A percentile compares a stretch with the other conserved stretches of the same genome.
Conservation (phyloP, 2,888 invertebrate species). For the Beris chalybata region DNA sequence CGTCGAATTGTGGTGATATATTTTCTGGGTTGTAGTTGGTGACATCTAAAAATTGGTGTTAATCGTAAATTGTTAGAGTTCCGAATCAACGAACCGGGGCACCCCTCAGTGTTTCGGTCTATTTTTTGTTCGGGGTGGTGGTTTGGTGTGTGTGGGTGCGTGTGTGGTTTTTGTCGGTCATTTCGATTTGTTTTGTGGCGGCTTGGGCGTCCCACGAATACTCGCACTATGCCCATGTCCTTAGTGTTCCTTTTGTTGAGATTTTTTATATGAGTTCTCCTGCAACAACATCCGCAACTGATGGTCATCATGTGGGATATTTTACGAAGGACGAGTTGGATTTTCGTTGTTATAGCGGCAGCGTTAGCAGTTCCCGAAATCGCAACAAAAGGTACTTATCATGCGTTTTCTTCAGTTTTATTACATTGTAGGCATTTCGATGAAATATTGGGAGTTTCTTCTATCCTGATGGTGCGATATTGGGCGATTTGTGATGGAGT, state of each 20-base stretch:
- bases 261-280: background rate
- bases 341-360: slow-evolving; percentile 44
- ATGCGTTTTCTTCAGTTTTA: background rate
- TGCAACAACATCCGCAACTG: background rate
- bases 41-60: slow-evolving; percentile 13
- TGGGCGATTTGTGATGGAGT: too few relatives aligned
- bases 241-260: background rate
- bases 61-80: slow-evolving; percentile 19
- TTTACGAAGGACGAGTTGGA: slow-evolving; percentile 43
- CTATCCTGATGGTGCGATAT: too few relatives aligned
- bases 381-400: slow-evolving; percentile 51
- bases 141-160: too few relatives aligned
- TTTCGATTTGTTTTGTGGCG: too few relatives aligned
- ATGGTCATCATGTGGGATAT: slow-evolving; percentile 40
- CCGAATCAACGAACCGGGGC: background rate
- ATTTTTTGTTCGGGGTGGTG: too few relatives aligned
- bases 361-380: slow-evolving; percentile 51
- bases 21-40: slow-evolving; percentile 15
- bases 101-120: too few relatives aligned
- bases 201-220: too few relatives aligned
- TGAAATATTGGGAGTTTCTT: too few relatives aligned
- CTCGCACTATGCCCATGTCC: too few relatives aligned
- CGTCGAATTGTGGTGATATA: slow-evolving; percentile 14
- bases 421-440: background rate
- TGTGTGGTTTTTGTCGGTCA: too few relatives aligned